phyloP scores from a whole-genome alignment of 2,113 vertebrate genomes.

The Acanthisitta chloris region DNA sequence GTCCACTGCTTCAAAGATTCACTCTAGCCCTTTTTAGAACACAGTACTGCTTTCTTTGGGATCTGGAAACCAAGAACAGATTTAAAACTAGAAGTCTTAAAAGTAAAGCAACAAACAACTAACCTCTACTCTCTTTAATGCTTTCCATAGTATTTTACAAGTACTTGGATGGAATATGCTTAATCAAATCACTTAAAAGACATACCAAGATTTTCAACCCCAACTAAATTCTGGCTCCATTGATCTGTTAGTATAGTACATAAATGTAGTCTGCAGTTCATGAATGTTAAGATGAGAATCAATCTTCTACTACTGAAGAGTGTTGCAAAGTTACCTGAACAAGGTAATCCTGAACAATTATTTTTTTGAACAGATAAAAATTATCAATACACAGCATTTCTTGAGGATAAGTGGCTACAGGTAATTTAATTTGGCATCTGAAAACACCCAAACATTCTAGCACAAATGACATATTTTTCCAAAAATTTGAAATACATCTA shows the following conservation, averaged over 20 bases:
- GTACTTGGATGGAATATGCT: background rate
- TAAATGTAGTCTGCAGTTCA: background rate
- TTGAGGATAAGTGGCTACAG: background rate
- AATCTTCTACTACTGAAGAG: background rate
- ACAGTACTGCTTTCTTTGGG: background rate
- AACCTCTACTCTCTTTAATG: rapidly evolving
- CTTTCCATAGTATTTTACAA: background rate
- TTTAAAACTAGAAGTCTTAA: background rate
- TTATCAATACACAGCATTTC: background rate
- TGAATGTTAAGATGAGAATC: background rate
- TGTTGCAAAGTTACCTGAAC: background rate
- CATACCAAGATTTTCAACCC: background rate
- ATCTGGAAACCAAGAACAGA: background rate
- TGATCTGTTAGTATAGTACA: background rate
- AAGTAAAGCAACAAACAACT: background rate
- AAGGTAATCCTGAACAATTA: background rate
- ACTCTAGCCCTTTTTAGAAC: background rate
- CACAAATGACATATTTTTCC: background rate
- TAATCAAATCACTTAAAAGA: background rate
- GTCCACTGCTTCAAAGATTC: background rate
- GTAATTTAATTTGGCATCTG: background rate
- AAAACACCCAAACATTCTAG: background rate
- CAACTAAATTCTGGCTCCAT: background rate
- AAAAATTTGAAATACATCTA: background rate
- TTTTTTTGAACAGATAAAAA: background rate